A percentile compares a stretch with the other conserved stretches of the same genome.
Conservation (phyloP, 2,797 vertebrate genomes). For the Heteromormyrus szaboi region DNA sequence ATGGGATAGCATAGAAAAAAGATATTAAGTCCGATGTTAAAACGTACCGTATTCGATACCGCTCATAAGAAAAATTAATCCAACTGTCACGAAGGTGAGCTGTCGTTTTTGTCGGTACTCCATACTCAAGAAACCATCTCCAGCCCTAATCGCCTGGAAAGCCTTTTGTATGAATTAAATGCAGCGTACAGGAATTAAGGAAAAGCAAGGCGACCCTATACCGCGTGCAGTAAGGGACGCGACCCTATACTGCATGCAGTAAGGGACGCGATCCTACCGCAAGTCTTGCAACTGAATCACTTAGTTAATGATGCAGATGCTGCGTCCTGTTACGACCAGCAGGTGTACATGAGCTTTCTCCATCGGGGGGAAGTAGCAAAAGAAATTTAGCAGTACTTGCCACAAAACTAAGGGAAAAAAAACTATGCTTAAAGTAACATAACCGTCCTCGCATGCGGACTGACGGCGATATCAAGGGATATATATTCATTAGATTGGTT, state of each 20-base stretch:
- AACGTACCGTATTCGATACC: slow-evolving; percentile 75
- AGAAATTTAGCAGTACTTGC: background rate
- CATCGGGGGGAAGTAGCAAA: background rate
- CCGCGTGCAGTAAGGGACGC: background rate
- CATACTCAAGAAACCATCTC: slow-evolving; percentile 42
- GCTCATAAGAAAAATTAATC: slow-evolving; percentile 68
- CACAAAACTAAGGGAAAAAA: background rate
- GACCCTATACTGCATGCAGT: no score
- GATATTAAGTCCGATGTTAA: background rate
- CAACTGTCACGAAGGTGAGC: slow-evolving; percentile 64
- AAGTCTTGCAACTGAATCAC: background rate
- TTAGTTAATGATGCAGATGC: background rate
- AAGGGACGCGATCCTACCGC: background rate
- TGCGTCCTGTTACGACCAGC: background rate
- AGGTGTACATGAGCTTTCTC: background rate
- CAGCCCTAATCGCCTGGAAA: background rate
- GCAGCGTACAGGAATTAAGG: background rate
- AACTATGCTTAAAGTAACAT: background rate
- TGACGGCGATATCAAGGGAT: background rate
- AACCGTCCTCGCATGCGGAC: background rate
- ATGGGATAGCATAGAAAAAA: background rate
- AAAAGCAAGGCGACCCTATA: background rate
- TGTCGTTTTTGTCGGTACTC: slow-evolving; percentile 57
- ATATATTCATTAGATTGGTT: background rate
- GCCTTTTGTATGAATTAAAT: background rate